Base-by-base conservation (phyloP, 2,888 invertebrate species). In the Apeira syringaria region DNA sequence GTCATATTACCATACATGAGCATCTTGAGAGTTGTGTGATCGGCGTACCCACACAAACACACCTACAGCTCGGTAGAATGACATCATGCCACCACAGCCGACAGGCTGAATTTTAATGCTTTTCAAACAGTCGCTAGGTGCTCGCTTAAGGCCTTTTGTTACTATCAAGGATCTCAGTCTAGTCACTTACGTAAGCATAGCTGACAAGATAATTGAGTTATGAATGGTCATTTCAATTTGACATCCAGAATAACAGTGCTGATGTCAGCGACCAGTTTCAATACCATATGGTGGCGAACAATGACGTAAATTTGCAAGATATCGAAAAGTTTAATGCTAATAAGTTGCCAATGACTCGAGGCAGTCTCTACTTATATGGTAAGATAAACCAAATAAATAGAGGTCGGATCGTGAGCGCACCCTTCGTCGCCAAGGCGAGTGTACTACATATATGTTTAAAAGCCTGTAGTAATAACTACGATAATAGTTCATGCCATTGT, bases 1-100 rank as follows among this genome's bases (percentile, higher is more conserved):
- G 80, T 82, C 81, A 81, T 77, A 82, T 82, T 73, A 66, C 80
- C 82, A 64, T 86, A 80, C 79, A 82, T 60, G 86, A 76, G 59
- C 60, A 64, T 74, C 73, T 75, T 58, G 68, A 46, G 48, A 53
- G 42, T 49, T 62, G 47, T 53, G 39, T 48, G 62, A 50, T 62
- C 52, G 66, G 64, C 68, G 68, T 68, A 71, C 68, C 69, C 66
- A 72, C 73, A 70, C 72, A 61, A 59, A 57, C 69, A 77, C 81
- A 70, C 76, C 71, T 63, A 72, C 72, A 52, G 43, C 49, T 47
- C 47, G 43, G 46, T 55, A 46, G 48, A 66, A 76, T 88, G 88
- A 88, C 83, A 84, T 88, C 88, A 88, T 80, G 50, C 61, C 61
- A 54, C 42, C 32, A 28, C 35, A 35, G 29, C 61, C 63, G 36